Conservation (phyloP, 2,888 invertebrate genomes). For the Drosophila prostipennis region DNA sequence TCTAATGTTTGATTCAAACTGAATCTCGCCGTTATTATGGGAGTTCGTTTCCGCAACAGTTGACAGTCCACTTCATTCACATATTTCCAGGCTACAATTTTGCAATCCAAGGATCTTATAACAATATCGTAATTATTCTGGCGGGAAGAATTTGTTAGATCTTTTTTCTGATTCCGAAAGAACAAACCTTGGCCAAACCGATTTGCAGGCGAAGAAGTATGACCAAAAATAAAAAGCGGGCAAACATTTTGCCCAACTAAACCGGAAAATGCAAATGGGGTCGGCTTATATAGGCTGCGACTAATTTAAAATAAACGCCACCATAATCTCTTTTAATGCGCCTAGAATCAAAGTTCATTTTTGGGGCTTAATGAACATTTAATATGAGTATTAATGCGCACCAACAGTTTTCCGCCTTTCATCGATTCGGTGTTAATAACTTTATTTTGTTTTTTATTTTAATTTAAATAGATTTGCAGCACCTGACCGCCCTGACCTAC, state of each 20-base stretch:
- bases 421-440: conserved; percentile 14
- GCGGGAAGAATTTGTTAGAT: not conserved
- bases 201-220: conserved; percentile 11
- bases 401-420: not conserved
- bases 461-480: conserved; percentile 78
- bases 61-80: conserved; percentile 24
- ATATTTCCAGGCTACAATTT: not conserved
- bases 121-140: conserved; percentile 36
- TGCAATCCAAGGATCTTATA: conserved; percentile 31
- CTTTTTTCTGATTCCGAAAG: no score
- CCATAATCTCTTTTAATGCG: conserved; percentile 36
- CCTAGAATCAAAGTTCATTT: conserved; percentile 20
- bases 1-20: conserved; percentile 18
- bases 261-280: not conserved
- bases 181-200: conserved; percentile 31
- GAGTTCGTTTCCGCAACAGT: conserved; percentile 1
- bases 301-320: conserved; percentile 28
- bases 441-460: conserved; percentile 3
- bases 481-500: conserved; percentile 72
- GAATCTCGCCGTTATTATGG: conserved; percentile 8
- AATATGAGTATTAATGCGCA: conserved; percentile 40
- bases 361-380: conserved; percentile 45
- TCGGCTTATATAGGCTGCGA: conserved; percentile 26
- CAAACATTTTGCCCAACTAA: conserved; percentile 26
- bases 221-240: not conserved